phyloP scores from a whole-genome alignment of 2,113 vertebrate genomes.

The Lepus americanus region DNA sequence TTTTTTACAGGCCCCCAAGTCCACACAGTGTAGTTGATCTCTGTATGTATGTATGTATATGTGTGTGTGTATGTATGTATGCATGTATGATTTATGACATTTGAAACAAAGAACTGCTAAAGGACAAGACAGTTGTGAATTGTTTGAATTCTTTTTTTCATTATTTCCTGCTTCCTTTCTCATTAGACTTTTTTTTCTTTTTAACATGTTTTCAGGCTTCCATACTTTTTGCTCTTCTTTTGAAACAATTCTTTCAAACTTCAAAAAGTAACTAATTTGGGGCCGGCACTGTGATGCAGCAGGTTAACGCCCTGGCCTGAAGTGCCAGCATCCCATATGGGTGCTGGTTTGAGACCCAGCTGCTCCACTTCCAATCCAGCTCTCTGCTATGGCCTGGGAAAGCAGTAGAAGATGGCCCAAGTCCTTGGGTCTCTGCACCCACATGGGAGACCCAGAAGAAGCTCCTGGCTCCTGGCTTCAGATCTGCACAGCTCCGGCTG shows the following conservation, averaged over 20 bases:
- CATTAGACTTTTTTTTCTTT: not conserved
- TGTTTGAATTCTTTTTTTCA: not conserved
- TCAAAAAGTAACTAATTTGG: slow-evolving; percentile 7
- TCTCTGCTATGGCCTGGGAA: too few species aligned
- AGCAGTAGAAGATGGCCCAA: too few species aligned
- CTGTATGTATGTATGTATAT: not conserved
- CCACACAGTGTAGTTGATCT: not conserved
- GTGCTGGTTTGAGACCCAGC: too few species aligned
- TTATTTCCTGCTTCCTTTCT: not conserved
- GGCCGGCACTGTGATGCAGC: too few species aligned
- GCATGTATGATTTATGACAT: not conserved
- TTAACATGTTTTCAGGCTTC: not conserved
- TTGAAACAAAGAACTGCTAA: slow-evolving; percentile 29
- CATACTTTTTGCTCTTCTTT: not conserved
- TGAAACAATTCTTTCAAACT: slow-evolving; percentile 28
- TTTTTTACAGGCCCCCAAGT: not conserved
- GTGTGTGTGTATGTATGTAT: not conserved
- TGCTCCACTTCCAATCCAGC: too few species aligned
- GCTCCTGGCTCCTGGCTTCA: too few species aligned
- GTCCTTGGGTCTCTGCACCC: too few species aligned
- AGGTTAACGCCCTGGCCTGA: too few species aligned
- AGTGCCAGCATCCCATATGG: too few species aligned
- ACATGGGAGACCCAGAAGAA: too few species aligned
- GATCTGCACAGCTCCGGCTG: too few species aligned
- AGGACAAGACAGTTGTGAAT: slow-evolving; percentile 24